These are phyloP conservation scores for Okapia johnstoni DNA, from an alignment of 2,113 vertebrate species.

Conservation along the genomic window DNA sequence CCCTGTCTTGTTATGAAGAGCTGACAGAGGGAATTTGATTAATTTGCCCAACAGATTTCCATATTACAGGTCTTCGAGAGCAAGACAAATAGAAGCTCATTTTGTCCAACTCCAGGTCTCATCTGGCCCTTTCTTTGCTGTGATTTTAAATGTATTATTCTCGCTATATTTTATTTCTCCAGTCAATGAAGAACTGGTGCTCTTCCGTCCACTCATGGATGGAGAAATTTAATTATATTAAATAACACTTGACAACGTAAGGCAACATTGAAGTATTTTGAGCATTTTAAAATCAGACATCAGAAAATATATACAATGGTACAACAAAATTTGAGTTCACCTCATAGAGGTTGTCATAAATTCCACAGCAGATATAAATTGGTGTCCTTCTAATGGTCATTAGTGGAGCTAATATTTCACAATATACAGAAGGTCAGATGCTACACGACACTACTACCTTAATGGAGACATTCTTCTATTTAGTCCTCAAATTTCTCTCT, in stretches of 20 bases:
- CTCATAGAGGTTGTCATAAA: not conserved
- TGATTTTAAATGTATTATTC: conserved; percentile 51
- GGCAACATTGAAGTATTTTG: not conserved
- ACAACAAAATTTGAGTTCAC: conserved; percentile 22
- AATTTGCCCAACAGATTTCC: conserved; percentile 60
- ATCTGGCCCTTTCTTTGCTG: conserved; percentile 8
- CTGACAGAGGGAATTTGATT: conserved; percentile 45
- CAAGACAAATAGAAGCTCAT: conserved; percentile 69
- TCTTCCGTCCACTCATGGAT: not conserved
- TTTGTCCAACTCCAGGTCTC: conserved; percentile 62
- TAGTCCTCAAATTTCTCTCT: not conserved
- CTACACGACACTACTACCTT: not conserved
- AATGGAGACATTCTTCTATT: not conserved
- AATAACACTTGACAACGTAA: conserved; percentile 4
- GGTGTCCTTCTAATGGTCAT: not conserved
- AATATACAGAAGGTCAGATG: not conserved
- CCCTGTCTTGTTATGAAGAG: conserved; percentile 26
- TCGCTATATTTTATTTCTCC: conserved; percentile 12
- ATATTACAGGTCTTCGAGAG: conserved; percentile 50
- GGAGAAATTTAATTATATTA: conserved; percentile 21
- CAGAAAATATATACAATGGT: conserved; percentile 2
- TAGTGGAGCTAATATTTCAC: conserved; percentile 5
- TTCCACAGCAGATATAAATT: not conserved
- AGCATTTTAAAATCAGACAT: conserved; percentile 13
- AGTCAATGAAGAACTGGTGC: not conserved